phyloP scores from a whole-genome alignment of 2,113 vertebrate genomes.

The Chionodraco myersi region DNA sequence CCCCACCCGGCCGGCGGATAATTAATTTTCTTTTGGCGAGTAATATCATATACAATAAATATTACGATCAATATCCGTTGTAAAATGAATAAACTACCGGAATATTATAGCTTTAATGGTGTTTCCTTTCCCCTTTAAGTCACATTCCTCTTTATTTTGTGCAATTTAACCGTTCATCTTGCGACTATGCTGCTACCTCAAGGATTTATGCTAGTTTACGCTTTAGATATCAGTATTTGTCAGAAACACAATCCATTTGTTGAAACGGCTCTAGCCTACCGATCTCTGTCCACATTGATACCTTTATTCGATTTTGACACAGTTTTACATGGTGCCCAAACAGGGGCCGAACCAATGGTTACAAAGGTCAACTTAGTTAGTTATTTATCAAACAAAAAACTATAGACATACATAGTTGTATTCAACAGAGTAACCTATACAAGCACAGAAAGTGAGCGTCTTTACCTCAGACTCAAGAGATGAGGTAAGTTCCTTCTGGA shows the following conservation, averaged over 20 bases:
- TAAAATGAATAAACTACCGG: too few species aligned
- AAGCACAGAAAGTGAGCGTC: background rate
- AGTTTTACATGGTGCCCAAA: background rate
- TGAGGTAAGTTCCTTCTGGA: background rate
- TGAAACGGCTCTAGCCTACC: background rate
- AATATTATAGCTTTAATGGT: too few species aligned
- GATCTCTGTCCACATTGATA: too few species aligned
- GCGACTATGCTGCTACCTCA: too few species aligned
- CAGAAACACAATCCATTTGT: background rate
- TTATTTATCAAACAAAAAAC: too few species aligned
- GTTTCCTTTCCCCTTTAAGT: background rate
- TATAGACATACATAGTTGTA: background rate
- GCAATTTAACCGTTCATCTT: background rate
- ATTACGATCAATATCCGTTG: too few species aligned
- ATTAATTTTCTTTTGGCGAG: too few species aligned
- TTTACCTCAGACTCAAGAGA: too few species aligned
- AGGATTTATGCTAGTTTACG: too few species aligned
- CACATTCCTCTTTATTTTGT: background rate
- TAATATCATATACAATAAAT: too few species aligned
- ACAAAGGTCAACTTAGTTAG: background rate
- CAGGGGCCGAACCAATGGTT: background rate
- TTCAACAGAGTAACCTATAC: background rate
- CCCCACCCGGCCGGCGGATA: too few species aligned
- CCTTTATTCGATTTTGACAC: background rate
- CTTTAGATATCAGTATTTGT: background rate